Evolutionary conservation across 2,113 vertebrate genomes (phyloP), one percentile per base, ranked within the genome.

Genomic region (Strix uralensis): DNA sequence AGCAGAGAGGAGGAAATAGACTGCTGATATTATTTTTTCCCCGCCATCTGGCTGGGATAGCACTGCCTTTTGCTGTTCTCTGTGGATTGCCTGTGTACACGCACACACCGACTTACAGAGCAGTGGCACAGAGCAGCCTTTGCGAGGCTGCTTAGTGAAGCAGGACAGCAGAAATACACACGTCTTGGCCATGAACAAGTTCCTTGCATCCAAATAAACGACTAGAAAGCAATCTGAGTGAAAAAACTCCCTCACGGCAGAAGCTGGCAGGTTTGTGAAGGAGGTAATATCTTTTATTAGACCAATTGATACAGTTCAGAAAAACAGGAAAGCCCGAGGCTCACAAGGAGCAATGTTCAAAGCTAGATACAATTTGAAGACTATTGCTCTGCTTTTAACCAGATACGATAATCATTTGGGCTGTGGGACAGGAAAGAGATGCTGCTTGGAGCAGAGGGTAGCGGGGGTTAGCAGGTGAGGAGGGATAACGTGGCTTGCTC

Each of bases 101-200:
- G 1, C 30, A 3, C 21, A 12, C 15, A 4, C 49, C 2, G 3
- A 42, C 12, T 20, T 46, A 32, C 10, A 7, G 29, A 40, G 49
- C 20, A 17, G 47, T 3, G 55, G 9, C 32, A 21, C 10, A 3
- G 46, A 32, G 30, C 57, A 69, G 62, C 62, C 13, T 38, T 38
- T 1, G 2, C 0, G 5, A 47, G 38, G 22, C 61, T 54, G 71
- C 49, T 36, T n/a, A 49, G 42, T 9, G 30, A 57, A n/a, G 73
- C 36, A 8, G 51, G 36, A 26, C 66, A 52, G 59, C 59, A 46
- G 66, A 73, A 73, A 47, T 26, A 54, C 0, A 1, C 19, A 34
- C 32, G 36, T 26, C 34, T 38, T 46, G 51, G 32, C 27, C 19
- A 8, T 1, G 13, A 46, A 26, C 30, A 18, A 66, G 38, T 36